Percentiles rank a stretch among this genome's conserved stretches.
Evolutionary conservation across 2,113 vertebrate species (phyloP).

Genomic region (Nycticebus coucang): DNA sequence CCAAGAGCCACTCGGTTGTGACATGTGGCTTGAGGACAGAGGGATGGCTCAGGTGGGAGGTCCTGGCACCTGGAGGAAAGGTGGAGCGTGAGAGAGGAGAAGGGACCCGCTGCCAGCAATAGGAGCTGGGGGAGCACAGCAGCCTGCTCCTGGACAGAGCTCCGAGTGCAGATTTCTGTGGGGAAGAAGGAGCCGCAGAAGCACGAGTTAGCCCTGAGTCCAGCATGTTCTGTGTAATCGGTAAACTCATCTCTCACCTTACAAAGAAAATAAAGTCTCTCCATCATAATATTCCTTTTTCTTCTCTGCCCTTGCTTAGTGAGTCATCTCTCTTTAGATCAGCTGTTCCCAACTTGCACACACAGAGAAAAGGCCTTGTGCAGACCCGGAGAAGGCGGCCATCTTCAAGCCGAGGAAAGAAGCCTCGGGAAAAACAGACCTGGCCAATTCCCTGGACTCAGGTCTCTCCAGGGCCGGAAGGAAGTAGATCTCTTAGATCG

Average conservation of each 20-base stretch:
- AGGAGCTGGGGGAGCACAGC: background rate
- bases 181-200: background rate
- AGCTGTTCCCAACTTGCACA: no score
- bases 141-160: no score
- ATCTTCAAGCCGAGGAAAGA: background rate
- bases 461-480: background rate
- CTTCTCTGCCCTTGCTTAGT: background rate
- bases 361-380: background rate
- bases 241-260: background rate
- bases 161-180: background rate
- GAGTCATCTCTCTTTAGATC: no score
- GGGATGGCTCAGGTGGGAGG: background rate
- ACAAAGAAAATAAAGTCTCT: background rate
- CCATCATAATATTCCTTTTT: fast-evolving
- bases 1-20: background rate
- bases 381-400: background rate
- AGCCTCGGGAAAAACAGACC: background rate
- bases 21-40: background rate
- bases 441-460: background rate
- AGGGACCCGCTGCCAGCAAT: background rate
- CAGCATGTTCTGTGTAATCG: fast-evolving
- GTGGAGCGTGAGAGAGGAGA: background rate
- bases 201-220: background rate
- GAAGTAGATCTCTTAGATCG: background rate
- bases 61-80: background rate